phyloP scores from a whole-genome alignment of 2,888 invertebrate genomes.

The Cantharis rustica region DNA sequence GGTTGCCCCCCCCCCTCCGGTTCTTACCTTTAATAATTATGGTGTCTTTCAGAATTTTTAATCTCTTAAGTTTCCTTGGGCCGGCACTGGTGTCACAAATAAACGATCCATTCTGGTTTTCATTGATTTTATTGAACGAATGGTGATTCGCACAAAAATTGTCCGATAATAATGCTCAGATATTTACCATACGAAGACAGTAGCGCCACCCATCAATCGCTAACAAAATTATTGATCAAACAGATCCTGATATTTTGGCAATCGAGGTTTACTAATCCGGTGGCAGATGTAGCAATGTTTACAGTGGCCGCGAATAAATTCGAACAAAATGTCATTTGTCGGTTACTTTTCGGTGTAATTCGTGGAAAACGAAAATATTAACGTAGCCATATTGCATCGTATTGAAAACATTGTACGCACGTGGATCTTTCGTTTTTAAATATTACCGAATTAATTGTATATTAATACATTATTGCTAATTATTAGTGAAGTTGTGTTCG shows the following conservation, averaged over 20 bases:
- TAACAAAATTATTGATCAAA: background rate
- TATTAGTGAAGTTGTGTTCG: background rate
- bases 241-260: background rate
- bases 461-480: background rate
- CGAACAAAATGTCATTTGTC: constrained; percentile 6
- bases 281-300: background rate
- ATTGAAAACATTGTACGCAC: constrained; percentile 73
- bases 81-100: no score
- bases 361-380: constrained; percentile 39
- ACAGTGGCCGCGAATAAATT: background rate
- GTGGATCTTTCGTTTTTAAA: constrained; percentile 57
- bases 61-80: no score
- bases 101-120: background rate
- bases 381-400: constrained; percentile 68
- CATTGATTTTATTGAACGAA: background rate
- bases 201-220: background rate
- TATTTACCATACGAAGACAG: background rate
- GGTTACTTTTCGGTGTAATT: constrained; percentile 24
- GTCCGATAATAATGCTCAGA: background rate
- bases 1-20: no score
- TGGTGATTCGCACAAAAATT: background rate
- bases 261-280: background rate
- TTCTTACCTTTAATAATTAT: no score
- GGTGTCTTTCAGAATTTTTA: no score
- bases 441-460: background rate